phyloP scores from a whole-genome alignment of 2,797 vertebrate species.

The Peromyscus nudipes region DNA sequence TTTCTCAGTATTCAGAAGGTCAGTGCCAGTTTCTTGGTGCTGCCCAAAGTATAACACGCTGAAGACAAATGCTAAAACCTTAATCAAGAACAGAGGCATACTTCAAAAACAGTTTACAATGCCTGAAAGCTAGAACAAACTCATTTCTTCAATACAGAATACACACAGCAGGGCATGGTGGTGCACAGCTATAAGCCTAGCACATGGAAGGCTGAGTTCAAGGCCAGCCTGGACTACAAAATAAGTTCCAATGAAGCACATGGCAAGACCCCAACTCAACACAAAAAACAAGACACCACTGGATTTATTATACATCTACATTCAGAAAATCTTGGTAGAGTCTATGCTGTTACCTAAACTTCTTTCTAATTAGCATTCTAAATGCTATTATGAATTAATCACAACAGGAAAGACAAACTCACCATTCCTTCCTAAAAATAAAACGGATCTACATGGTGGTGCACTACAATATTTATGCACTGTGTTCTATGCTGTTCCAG shows the following conservation, averaged over 20 bases:
- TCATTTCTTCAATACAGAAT: constrained; percentile 44
- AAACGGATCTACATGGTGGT: neutral
- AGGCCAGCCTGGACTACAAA: neutral
- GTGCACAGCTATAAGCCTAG: neutral
- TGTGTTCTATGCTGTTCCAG: neutral
- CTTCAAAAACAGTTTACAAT: neutral
- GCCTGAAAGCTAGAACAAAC: constrained; percentile 3
- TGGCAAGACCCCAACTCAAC: neutral
- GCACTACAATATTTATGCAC: constrained; percentile 1
- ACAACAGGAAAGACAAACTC: constrained; percentile 47
- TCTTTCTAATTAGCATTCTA: constrained; percentile 51
- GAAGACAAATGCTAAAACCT: constrained; percentile 38
- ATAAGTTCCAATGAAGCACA: neutral
- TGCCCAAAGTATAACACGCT: neutral
- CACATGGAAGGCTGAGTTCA: neutral
- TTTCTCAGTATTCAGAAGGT: constrained; percentile 28
- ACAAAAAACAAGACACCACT: neutral
- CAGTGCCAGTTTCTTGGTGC: constrained; percentile 25
- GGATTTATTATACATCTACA: constrained; percentile 25
- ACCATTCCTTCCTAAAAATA: constrained; percentile 59
- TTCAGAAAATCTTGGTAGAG: constrained; percentile 43
- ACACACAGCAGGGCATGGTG: neutral
- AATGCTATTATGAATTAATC: constrained; percentile 27
- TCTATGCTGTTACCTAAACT: neutral
- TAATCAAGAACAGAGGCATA: constrained; percentile 33